Conservation (phyloP, 35 echinoderm and acorn worm species). For the Apostichopus californicus region DNA sequence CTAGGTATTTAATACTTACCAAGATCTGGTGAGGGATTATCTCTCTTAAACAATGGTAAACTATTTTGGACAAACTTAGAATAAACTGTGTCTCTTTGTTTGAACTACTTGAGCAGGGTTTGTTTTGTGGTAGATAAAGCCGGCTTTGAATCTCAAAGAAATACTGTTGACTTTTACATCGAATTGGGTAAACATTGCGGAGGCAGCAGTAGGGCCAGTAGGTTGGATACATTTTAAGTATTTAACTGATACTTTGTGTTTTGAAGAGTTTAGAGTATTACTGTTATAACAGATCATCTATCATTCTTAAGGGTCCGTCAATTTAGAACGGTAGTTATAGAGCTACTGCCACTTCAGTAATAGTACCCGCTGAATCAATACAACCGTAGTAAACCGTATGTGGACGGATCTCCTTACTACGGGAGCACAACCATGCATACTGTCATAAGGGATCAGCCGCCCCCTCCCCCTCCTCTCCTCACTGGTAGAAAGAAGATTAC, state of each 20-base stretch:
- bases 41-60: not conserved
- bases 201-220: not conserved
- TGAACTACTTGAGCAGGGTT: not conserved
- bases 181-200: not conserved
- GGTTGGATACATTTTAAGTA: constrained; percentile 7
- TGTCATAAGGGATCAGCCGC: too few species aligned
- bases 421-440: too few species aligned
- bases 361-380: too few species aligned
- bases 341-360: not conserved
- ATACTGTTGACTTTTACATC: constrained; percentile 4
- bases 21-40: constrained; percentile 4
- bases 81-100: constrained; percentile 22
- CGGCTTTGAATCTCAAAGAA: constrained; percentile 1
- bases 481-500: too few species aligned
- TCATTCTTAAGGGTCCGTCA: not conserved
- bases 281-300: not conserved
- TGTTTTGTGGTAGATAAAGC: not conserved
- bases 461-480: too few species aligned
- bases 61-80: constrained; percentile 2
- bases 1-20: not conserved
- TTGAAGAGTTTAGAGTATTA: not conserved
- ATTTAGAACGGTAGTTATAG: not conserved
- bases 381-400: too few species aligned
- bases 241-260: not conserved
- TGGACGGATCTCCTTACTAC: too few species aligned